These are phyloP conservation scores for Drosophila bocqueti DNA, from an alignment of 1,140 invertebrate species.

Conservation along the genomic window DNA sequence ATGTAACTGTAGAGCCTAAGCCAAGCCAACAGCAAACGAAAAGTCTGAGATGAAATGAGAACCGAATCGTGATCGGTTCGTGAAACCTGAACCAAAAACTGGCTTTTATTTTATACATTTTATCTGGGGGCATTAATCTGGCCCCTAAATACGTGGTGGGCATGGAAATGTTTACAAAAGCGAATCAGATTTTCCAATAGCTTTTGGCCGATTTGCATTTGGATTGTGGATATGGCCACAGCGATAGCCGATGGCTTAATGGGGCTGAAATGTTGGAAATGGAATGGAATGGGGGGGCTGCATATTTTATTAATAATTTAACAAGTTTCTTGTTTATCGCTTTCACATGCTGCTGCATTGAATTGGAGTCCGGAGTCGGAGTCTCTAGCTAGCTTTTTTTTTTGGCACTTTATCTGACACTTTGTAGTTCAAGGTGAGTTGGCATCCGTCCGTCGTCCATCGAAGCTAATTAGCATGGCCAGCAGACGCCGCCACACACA, in stretches of 20 bases:
- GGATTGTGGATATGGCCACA: conserved; percentile 29
- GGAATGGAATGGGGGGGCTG: conserved; percentile 16
- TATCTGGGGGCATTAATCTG: conserved; percentile 34
- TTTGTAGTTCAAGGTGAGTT: conserved; percentile 79
- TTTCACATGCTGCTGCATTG: conserved; percentile 31
- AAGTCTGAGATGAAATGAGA: conserved; percentile 42
- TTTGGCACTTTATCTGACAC: conserved; percentile 52
- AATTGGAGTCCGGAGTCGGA: background rate
- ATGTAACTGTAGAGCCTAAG: conserved; percentile 6
- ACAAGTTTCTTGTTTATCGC: conserved; percentile 69
- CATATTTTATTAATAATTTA: conserved; percentile 66
- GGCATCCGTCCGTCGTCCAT: conserved; percentile 14
- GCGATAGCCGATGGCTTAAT: conserved; percentile 8
- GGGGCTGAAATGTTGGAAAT: conserved; percentile 7
- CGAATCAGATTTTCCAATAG: conserved; percentile 19
- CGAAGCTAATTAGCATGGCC: conserved; percentile 56
- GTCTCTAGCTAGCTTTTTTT: background rate
- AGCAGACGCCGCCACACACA: background rate
- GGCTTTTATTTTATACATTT: conserved; percentile 26
- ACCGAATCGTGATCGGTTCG: background rate
- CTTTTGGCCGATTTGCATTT: conserved; percentile 45
- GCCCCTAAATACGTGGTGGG: conserved; percentile 29
- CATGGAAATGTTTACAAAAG: conserved; percentile 36
- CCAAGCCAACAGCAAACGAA: conserved; percentile 3
- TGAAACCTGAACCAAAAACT: conserved; percentile 25